A percentile compares a stretch with the other conserved stretches of the same genome.
Evolutionary conservation across 2,888 invertebrate genomes (phyloP).

Genomic region (Biston betularia): DNA sequence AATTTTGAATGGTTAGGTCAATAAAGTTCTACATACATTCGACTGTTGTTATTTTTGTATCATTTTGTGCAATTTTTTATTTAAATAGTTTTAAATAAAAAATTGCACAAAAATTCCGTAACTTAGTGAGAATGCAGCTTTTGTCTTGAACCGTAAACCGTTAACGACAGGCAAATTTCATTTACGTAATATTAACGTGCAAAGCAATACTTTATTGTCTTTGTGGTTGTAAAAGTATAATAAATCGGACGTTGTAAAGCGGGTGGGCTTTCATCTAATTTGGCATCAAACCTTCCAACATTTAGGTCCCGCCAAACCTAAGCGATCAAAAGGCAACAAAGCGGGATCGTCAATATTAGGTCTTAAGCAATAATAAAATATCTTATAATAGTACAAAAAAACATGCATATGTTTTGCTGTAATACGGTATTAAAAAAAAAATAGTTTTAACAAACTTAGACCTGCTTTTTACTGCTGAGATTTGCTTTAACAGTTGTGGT

Average conservation of each 20-base stretch:
- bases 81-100: no score
- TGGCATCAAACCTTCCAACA: constrained; percentile 8
- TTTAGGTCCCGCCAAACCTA: not conserved
- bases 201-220: constrained; percentile 24
- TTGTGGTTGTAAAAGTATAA: constrained; percentile 30
- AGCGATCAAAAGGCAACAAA: not conserved
- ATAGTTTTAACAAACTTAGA: no score
- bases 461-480: no score
- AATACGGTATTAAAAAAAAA: no score
- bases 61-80: no score
- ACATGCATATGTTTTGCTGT: no score
- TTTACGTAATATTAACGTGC: constrained; percentile 20
- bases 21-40: no score
- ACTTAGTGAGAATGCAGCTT: not conserved
- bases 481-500: no score
- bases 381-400: no score
- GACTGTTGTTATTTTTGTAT: no score
- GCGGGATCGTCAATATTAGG: not conserved
- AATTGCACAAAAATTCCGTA: not conserved
- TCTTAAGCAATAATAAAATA: no score
- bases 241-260: constrained; percentile 21
- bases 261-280: constrained; percentile 22
- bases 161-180: constrained; percentile 25
- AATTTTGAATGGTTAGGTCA: no score
- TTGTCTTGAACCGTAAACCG: constrained; percentile 13